Evolutionary conservation across 2,888 invertebrate species (phyloP), one percentile per base, ranked within the genome.

Genomic region (Drosophila ustulata): DNA sequence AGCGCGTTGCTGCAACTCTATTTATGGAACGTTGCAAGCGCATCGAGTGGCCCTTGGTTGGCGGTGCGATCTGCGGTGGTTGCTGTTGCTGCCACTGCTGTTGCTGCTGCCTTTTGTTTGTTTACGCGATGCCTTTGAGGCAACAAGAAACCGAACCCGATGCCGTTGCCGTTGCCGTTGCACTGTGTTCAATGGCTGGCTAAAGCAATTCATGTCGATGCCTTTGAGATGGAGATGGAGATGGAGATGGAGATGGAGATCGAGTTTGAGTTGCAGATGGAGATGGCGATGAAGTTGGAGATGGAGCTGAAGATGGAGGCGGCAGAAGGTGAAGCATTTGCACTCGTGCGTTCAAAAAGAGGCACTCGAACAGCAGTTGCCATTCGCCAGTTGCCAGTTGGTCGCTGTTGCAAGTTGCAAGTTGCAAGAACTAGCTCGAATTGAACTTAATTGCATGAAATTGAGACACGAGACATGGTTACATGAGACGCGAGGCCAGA

Each of bases 391-490:
- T 13, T 56, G 78, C 57, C 37, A 56, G 58, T 47, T 57, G 72
- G 41, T 56, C 23, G 57, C 52, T 39, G 46, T 55, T 9, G 57
- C 47, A 47, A 51, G 47, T 43, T 25, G 25, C 58, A 45, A 57
- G 57, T 30, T 55, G 47, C 59, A 49, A 63, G 50, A 75, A 65
- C 57, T 79, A 84, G 64, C 84, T 80, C 66, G 78, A 89, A 90
- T 89, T 89, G 85, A 88, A 80, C 81, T 88, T 90, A 90, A 89
- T 89, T 89, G 90, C 85, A 86, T 80, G 83, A 85, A 86, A 88
- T 86, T 75, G 78, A 88, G 77, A 76, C 75, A 72, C 73, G 68
- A 75, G 75, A 68, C 78, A 65, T 71, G 66, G 52, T 63, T 64
- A 64, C 59, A 63, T 46, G 53, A 68, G 56, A 50, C 51, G 46